Conservation (phyloP, 2,888 invertebrate species). For the Drosophila prostipennis region DNA sequence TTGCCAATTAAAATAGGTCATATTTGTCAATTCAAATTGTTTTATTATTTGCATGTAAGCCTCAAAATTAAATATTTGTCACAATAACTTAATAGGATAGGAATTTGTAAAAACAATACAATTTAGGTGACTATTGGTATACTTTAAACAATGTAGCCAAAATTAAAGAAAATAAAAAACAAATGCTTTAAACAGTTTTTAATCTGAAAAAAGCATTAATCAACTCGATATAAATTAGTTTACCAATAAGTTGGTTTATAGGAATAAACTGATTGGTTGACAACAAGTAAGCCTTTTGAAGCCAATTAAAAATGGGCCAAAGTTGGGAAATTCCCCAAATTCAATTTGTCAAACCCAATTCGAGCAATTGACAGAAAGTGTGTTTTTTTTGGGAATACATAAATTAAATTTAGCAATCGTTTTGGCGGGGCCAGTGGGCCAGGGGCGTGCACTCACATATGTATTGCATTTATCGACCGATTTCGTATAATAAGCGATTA, state of each 20-base stretch:
- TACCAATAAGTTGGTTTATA: background rate
- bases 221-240: background rate
- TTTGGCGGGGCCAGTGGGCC: constrained; percentile 19
- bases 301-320: constrained; percentile 56
- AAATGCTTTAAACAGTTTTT: too few relatives aligned
- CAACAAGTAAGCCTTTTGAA: constrained; percentile 49
- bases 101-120: too few relatives aligned
- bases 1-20: constrained; percentile 45
- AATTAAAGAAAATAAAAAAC: too few relatives aligned
- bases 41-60: too few relatives aligned
- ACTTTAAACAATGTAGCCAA: too few relatives aligned
- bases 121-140: too few relatives aligned
- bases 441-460: constrained; percentile 11
- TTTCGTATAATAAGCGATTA: constrained; percentile 68
- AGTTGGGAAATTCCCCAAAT: constrained; percentile 28
- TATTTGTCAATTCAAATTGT: too few relatives aligned
- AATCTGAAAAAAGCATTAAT: background rate
- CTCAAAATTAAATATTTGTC: too few relatives aligned
- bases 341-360: constrained; percentile 26
- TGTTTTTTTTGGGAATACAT: constrained; percentile 6
- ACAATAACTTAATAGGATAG: too few relatives aligned
- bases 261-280: background rate
- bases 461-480: constrained; percentile 44
- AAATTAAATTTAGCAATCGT: constrained; percentile 21
- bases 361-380: constrained; percentile 17